Evolutionary conservation across 2,888 invertebrate genomes (phyloP), one percentile per base, ranked within the genome.

Genomic region (Patella depressa): DNA sequence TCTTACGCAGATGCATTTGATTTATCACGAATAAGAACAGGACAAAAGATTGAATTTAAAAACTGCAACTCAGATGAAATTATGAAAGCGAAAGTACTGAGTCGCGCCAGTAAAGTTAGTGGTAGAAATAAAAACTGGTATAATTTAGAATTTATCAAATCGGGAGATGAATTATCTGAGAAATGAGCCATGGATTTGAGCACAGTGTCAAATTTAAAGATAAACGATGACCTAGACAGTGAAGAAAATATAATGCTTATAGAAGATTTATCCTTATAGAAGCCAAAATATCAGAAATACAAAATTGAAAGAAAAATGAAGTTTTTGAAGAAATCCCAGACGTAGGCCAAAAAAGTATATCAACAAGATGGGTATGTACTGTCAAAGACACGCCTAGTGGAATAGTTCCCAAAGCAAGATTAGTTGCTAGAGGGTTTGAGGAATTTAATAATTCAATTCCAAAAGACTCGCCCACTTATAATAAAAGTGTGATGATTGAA

Each of bases 391-490:
- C 19, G 1, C 24, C 15, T 34, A 71, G 45, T 34, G 34, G 55
- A 17, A 72, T 72, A 72, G 57, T 53, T 24, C 53, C 45, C n/a
- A 76, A 76, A 29, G 76, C 55, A 53, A 34, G 76, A 24, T 14
- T 76, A 73, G 77, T 77, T 24, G 77, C 77, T 57, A 54, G 77
- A 57, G 77, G 77, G 17, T 77, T 77, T 77, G 77, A 77, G 53
- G 77, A 77, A 53, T 59, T 59, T 59, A 34, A 55, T 19, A 73
- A 53, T 54, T 17, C 45, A 3, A 76, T 76, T 54, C 53, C 71
- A 54, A 71, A 55, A 19, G 76, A 76, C 54, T 76, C 76, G 3
- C 76, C 76, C 53, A 76, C 76, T 12, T 76, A 29, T 1, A 29
- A 29, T 29, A 3, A 65, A 17, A 59, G 59, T 59, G 59, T 59